Conservation (phyloP, 2,888 invertebrate species). For the Mimumesa dahlbomi region DNA sequence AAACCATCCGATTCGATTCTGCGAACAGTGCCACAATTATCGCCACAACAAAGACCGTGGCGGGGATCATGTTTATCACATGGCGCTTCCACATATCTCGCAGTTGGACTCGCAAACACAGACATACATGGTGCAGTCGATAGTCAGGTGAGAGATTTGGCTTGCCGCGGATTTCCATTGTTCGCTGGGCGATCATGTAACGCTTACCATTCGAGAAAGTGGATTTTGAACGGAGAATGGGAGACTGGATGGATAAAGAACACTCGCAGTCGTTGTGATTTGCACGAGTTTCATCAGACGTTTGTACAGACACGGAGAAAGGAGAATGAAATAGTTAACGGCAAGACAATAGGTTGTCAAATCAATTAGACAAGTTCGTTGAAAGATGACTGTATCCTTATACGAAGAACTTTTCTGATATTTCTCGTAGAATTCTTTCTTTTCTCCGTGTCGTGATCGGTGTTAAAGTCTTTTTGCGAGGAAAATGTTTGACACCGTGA, state of each 20-base stretch:
- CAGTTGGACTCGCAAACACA: constrained; percentile 95
- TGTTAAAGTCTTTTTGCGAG: constrained; percentile 21
- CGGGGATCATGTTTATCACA: constrained; percentile 94
- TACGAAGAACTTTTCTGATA: too few relatives aligned
- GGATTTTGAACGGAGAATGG: constrained; percentile 24
- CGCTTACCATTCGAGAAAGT: constrained; percentile 34
- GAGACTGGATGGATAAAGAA: constrained; percentile 8
- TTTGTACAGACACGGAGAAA: constrained; percentile 5
- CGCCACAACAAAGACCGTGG: constrained; percentile 93
- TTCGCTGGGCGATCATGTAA: constrained; percentile 34
- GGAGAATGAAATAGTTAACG: too few relatives aligned
- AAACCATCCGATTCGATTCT: constrained; percentile 97
- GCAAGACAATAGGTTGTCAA: too few relatives aligned
- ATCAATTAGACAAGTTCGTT: too few relatives aligned
- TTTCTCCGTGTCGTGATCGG: constrained; percentile 14
- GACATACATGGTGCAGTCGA: constrained; percentile 96
- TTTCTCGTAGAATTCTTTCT: too few relatives aligned
- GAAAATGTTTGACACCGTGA: constrained; percentile 12
- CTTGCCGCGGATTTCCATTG: background rate
- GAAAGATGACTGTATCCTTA: too few relatives aligned
- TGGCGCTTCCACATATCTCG: constrained; percentile 92
- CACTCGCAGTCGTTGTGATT: constrained; percentile 36
- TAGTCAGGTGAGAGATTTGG: constrained; percentile 86
- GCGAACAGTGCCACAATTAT: constrained; percentile 93
- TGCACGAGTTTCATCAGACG: constrained; percentile 40